Evolutionary conservation across 2,888 invertebrate species (phyloP), one percentile per base, ranked within the genome.

Genomic region (Oligia strigilis): DNA sequence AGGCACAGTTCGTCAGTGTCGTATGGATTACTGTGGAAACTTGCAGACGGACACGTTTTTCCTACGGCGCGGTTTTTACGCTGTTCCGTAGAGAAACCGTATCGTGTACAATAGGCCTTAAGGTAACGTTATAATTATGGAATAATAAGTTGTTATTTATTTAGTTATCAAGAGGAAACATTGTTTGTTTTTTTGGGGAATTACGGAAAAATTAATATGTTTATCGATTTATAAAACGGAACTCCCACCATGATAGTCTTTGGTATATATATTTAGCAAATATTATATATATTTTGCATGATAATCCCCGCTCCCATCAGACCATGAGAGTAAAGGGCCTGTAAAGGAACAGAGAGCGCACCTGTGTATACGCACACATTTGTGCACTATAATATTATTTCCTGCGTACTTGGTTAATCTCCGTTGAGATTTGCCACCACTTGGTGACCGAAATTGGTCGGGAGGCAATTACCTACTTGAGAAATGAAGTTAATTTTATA

Each of bases 141-240:
- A 65, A 81, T 77, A 81, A 64, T 23, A 71, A 64, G 49, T 64
- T 58, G 36, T 74, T 81, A 43, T 8, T 13, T 62, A 13, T 23
- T 43, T 2, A 40, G 13, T 58, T 60, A 78, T 78, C 70, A 78
- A n/a, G 46, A 82, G 86, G 84, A 86, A 84, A 75, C 5, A 55
- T 55, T 17, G 49, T 36, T 73, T 36, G 46, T 55, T 72, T 72
- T 82, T 78, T 82, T 75, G n/a, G 83, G 79, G 65, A 83, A 83
- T 79, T 75, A 82, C 83, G 64, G 64, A 43, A 40, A 74, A 73
- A 49, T 84, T 73, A 43, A 81, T 75, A 52, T 13, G 5, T 70
- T 66, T 77, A 81, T 83, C 69, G n/a, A 78, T 71, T 43, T 64
- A 36, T 62, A 36, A 52, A 62, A 8, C n/a, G 77, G 70, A 73